Evolutionary conservation across 2,113 vertebrate species (phyloP).

Genomic region (Maccullochella peelii): DNA sequence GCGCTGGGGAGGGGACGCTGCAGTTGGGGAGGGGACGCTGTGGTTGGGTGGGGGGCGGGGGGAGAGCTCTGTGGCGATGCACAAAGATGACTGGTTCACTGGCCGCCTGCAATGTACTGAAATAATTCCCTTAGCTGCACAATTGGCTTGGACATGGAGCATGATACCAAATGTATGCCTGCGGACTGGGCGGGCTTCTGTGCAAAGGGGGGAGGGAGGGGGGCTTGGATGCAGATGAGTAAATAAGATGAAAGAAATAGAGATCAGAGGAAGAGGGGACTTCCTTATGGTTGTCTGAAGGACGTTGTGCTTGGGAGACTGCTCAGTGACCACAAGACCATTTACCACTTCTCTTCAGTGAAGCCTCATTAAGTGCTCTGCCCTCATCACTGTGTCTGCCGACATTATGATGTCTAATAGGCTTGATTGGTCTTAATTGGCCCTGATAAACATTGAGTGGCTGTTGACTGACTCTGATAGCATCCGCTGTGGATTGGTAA

Average conservation of each 20-base stretch:
- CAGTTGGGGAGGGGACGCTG: slow-evolving; percentile 29
- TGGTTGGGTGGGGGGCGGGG: slow-evolving; percentile 23
- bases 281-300: slow-evolving; percentile 34
- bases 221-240: slow-evolving; percentile 36
- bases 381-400: slow-evolving; percentile 70
- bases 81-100: slow-evolving; percentile 80
- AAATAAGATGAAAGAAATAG: slow-evolving; percentile 50
- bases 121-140: slow-evolving; percentile 85
- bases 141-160: slow-evolving; percentile 79
- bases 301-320: slow-evolving; percentile 25
- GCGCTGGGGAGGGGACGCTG: slow-evolving; percentile 44
- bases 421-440: slow-evolving; percentile 83
- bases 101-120: slow-evolving; percentile 79
- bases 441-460: slow-evolving; percentile 82
- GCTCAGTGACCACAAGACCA: slow-evolving; percentile 60
- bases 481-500: slow-evolving; percentile 72
- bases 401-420: slow-evolving; percentile 79
- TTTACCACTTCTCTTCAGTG: slow-evolving; percentile 63
- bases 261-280: slow-evolving; percentile 22
- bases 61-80: slow-evolving; percentile 28
- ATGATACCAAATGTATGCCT: slow-evolving; percentile 63
- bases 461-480: slow-evolving; percentile 81
- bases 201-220: not conserved
- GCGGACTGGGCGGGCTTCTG: slow-evolving; percentile 30
- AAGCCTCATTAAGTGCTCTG: slow-evolving; percentile 70